Evolutionary conservation across 2,113 vertebrate genomes (phyloP).

Genomic region (Fulica atra): DNA sequence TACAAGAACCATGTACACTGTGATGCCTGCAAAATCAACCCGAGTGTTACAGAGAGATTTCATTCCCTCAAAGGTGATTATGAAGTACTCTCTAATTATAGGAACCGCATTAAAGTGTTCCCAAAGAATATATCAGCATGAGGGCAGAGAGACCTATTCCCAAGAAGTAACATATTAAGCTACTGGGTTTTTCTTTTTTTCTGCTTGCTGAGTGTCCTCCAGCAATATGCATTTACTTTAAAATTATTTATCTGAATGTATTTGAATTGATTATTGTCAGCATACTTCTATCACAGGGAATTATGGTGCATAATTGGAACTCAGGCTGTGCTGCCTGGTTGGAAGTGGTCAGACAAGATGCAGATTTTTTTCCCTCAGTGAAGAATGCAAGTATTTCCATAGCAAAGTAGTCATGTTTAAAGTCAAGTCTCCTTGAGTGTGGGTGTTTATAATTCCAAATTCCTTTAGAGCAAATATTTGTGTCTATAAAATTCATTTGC

Average conservation of each 20-base stretch:
- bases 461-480: slow-evolving; percentile 31
- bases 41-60: neutral
- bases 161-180: neutral
- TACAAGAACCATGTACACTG: neutral
- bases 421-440: slow-evolving; percentile 8
- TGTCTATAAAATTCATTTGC: slow-evolving; percentile 18
- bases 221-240: slow-evolving; percentile 7
- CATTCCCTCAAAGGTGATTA: neutral
- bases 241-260: slow-evolving; percentile 32
- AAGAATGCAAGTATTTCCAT: slow-evolving; percentile 51
- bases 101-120: neutral
- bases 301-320: neutral
- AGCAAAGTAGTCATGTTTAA: slow-evolving; percentile 40
- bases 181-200: neutral
- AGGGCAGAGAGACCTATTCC: neutral
- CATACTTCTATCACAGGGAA: neutral
- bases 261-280: slow-evolving; percentile 41
- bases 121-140: neutral
- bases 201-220: neutral
- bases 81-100: neutral
- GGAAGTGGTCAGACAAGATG: neutral
- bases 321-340: neutral
- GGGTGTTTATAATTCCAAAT: slow-evolving; percentile 50
- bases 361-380: slow-evolving; percentile 24
- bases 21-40: neutral